Conservation (phyloP, 2,113 vertebrate genomes). For the Atherinomorus stipes region DNA sequence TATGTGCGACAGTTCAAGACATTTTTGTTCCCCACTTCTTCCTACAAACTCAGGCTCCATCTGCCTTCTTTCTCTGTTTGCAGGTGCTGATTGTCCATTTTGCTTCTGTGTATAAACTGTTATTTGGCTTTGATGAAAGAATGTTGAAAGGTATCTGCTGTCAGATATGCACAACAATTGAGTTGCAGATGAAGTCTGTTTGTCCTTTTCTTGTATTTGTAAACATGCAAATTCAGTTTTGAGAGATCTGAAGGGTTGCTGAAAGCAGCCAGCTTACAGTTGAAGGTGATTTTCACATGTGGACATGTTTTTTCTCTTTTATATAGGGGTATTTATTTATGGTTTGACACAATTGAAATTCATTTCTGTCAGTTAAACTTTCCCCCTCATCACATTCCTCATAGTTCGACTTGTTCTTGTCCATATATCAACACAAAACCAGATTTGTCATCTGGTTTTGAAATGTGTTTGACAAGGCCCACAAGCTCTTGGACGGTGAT, state of each 20-base stretch:
- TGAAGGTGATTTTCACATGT: constrained; percentile 5
- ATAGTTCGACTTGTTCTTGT: constrained; percentile 17
- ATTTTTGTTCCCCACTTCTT: neutral
- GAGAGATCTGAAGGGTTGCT: constrained; percentile 2
- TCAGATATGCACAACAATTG: constrained; percentile 15
- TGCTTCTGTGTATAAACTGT: constrained; percentile 54
- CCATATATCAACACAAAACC: constrained; percentile 14
- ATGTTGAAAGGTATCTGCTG: constrained; percentile 19
- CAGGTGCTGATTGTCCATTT: constrained; percentile 53
- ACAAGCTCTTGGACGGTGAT: constrained; percentile 8
- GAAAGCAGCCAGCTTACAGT: constrained; percentile 9
- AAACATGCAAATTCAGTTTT: constrained; percentile 24
- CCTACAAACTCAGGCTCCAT: constrained; percentile 39
- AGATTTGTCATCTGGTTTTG: constrained; percentile 20
- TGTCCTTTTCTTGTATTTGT: constrained; percentile 1
- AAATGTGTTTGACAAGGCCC: constrained; percentile 15
- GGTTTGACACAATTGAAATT: constrained; percentile 10
- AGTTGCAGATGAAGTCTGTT: neutral
- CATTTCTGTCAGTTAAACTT: neutral
- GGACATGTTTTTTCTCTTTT: constrained; percentile 15
- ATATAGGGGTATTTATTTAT: constrained; percentile 56
- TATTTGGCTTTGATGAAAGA: constrained; percentile 27
- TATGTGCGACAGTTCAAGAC: constrained; percentile 19
- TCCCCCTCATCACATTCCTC: constrained; percentile 58
- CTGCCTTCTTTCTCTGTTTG: constrained; percentile 15